phyloP scores from a whole-genome alignment of 1,140 invertebrate species.

The Rhizoglyphus robini region DNA sequence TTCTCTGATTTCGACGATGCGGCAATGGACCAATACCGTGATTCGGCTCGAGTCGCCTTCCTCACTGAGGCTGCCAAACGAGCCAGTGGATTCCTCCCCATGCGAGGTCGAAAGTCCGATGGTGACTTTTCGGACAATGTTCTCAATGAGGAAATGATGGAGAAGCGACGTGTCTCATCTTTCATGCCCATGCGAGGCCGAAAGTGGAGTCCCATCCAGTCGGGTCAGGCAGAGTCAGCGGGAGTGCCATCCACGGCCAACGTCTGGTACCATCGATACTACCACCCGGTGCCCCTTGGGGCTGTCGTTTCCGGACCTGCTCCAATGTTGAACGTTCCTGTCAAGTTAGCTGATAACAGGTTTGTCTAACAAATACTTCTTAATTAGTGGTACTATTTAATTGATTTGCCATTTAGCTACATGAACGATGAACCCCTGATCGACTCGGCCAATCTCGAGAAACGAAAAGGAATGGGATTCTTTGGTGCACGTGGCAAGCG shows the following conservation, averaged over 20 bases:
- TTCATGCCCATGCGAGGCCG: constrained; percentile 18
- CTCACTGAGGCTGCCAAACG: not conserved
- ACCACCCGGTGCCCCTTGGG: not conserved
- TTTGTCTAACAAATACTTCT: not conserved
- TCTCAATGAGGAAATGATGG: not conserved
- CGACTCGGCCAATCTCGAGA: not conserved
- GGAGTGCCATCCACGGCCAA: not conserved
- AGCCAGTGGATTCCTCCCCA: constrained; percentile 15
- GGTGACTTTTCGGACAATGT: not conserved
- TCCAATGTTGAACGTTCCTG: not conserved
- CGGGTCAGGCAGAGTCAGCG: not conserved
- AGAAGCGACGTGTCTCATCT: not conserved
- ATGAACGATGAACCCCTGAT: not conserved
- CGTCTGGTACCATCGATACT: not conserved
- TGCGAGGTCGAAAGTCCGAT: constrained; percentile 10
- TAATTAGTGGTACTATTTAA: not conserved
- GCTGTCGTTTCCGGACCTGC: not conserved
- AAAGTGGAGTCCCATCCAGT: not conserved
- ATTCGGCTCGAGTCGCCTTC: not conserved
- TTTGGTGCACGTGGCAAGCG: constrained; percentile 3
- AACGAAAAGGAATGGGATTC: not conserved
- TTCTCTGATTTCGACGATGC: not conserved
- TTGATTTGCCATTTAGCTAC: not conserved
- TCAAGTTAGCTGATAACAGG: not conserved
- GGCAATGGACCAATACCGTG: not conserved